A percentile compares a stretch with the other conserved stretches of the same genome.
Evolutionary conservation across 2,888 invertebrate genomes (phyloP).

Genomic region (Suillia variegata): DNA sequence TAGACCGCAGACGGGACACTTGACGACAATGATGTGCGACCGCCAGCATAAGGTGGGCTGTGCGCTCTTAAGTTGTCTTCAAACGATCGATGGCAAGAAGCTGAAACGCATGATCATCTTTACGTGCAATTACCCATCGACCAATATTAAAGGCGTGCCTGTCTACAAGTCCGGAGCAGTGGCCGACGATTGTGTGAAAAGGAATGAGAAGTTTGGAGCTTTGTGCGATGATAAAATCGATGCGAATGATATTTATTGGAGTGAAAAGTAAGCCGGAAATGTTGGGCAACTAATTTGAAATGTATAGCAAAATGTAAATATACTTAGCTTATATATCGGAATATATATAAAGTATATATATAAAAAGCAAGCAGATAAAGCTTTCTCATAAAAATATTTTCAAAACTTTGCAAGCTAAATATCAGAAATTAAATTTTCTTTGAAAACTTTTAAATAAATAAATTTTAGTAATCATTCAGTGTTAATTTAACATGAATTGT

Average conservation of each 20-base stretch:
- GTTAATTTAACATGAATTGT: too few species aligned
- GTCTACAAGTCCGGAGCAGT: slow-evolving; percentile 26
- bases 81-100: background rate
- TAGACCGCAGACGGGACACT: slow-evolving; percentile 31
- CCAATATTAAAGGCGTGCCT: slow-evolving; percentile 23
- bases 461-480: too few species aligned
- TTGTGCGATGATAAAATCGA: slow-evolving; percentile 26
- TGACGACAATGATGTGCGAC: slow-evolving; percentile 24
- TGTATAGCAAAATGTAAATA: background rate
- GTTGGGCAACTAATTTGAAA: background rate
- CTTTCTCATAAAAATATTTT: too few species aligned
- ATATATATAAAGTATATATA: too few species aligned
- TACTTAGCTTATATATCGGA: too few species aligned
- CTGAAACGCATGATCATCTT: slow-evolving; percentile 21
- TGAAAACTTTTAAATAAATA: too few species aligned
- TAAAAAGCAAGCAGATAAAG: too few species aligned
- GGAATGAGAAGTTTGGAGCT: slow-evolving; percentile 14
- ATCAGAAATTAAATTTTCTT: too few species aligned
- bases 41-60: slow-evolving; percentile 27
- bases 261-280: slow-evolving; percentile 7
- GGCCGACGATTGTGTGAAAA: slow-evolving; percentile 15
- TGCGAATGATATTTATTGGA: slow-evolving; percentile 28
- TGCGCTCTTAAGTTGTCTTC: slow-evolving; percentile 20
- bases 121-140: slow-evolving; percentile 32
- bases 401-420: too few species aligned